Percentiles rank a stretch among this genome's conserved stretches.
Conservation (phyloP, 2,113 vertebrate genomes). For the Chloebia gouldiae region DNA sequence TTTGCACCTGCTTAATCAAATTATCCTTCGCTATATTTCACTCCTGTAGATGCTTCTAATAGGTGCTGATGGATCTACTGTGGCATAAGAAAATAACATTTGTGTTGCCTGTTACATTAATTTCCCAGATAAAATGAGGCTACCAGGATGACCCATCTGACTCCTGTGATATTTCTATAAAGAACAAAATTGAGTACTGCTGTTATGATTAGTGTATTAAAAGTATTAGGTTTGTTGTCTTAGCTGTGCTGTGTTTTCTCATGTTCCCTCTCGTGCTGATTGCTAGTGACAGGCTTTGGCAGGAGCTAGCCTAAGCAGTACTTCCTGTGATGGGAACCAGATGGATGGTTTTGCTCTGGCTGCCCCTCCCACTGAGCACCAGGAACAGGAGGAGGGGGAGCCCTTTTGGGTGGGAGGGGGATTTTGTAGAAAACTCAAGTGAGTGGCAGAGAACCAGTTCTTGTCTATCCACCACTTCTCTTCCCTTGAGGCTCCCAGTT, state of each 20-base stretch:
- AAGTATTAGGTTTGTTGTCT: slow-evolving; percentile 44
- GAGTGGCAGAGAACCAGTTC: not conserved
- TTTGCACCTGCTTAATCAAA: not conserved
- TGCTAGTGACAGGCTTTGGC: slow-evolving; percentile 43
- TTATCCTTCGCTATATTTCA: not conserved
- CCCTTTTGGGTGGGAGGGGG: not conserved
- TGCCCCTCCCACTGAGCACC: not conserved
- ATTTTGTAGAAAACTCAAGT: not conserved
- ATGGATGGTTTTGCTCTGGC: slow-evolving; percentile 16
- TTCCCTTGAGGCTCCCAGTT: not conserved
- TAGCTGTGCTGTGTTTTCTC: slow-evolving; percentile 45
- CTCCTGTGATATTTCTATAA: not conserved
- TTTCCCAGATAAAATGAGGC: slow-evolving; percentile 24
- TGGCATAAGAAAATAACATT: slow-evolving; percentile 17
- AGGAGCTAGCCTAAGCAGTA: not conserved
- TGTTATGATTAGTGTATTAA: slow-evolving; percentile 24
- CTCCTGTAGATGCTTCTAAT: not conserved
- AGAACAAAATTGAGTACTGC: not conserved
- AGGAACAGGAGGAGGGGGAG: not conserved
- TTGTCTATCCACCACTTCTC: not conserved
- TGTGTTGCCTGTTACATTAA: not conserved
- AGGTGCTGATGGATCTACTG: not conserved
- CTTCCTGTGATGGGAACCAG: slow-evolving; percentile 45
- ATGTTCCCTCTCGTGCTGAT: not conserved
- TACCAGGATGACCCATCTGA: slow-evolving; percentile 3